Base-by-base conservation (phyloP, 2,888 invertebrate genomes). In the Coenonympha glycerion region DNA sequence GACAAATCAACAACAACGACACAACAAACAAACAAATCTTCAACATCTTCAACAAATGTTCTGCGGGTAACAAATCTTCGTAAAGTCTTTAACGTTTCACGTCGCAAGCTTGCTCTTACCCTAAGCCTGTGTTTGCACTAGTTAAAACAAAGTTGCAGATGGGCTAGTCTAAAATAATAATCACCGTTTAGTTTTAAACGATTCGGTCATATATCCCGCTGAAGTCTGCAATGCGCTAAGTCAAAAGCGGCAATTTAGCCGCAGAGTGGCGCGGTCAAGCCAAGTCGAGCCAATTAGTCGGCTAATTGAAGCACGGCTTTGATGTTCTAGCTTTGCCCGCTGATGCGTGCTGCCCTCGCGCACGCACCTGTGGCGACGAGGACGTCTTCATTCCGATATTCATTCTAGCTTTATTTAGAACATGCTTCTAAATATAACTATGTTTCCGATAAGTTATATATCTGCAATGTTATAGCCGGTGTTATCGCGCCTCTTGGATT, bases 211-310 rank as follows among this genome's bases (percentile, higher is more conserved):
- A 15, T 30, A 21, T 33, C 19, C 11, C 22, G 13, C 16, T 37
- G 22, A 2, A 33, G n/a, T 11, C 16, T 37, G 22, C 3, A 33
- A 16, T 11, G 15, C 21, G 42, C 28, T 49, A 16, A 31, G 39
- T 31, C 31, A 45, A 45, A 34, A 53, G 55, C 58, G 49, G 37
- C 60, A 60, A 57, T 56, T 62, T 63, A 63, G 37, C 36, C 37
- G 40, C 39, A 42, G 50, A 53, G 51, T 46, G n/a, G n/a, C n/a
- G n/a, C n/a, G n/a, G n/a, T n/a, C n/a, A 26, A 48, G 53, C 49
- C 54, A 63, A 82, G 83, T 83, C 84, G 83, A 82, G 80, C 78
- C 79, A 82, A 84, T 83, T 84, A 84, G 73, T 60, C 62, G 58
- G 64, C 60, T 71, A 73, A 79, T 74, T 76, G 71, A 72, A 76